A percentile compares a stretch with the other conserved stretches of the same genome.
These are phyloP conservation scores for Crocodylus rhombifer DNA, from an alignment of 2,797 vertebrate genomes.

Conservation along the genomic window DNA sequence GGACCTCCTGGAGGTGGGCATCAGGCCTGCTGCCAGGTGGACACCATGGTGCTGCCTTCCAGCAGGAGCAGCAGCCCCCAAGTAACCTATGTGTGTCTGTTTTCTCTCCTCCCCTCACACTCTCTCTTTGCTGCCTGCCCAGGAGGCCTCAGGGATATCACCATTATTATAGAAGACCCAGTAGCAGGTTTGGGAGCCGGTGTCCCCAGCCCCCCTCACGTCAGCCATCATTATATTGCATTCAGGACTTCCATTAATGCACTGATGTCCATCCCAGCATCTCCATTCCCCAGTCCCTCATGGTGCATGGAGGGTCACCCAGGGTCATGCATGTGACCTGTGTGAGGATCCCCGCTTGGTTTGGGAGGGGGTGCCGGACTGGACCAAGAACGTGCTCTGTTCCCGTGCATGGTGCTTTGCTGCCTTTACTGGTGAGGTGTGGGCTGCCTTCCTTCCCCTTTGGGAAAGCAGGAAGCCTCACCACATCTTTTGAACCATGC, in stretches of 20 bases:
- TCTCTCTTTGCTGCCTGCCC: slow-evolving; percentile 74
- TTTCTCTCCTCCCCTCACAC: slow-evolving; percentile 68
- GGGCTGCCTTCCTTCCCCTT: not conserved
- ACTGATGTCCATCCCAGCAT: slow-evolving; percentile 69
- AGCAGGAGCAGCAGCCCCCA: slow-evolving; percentile 5
- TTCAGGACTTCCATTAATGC: slow-evolving; percentile 62
- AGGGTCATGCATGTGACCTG: slow-evolving; percentile 53
- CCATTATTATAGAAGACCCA: slow-evolving; percentile 98
- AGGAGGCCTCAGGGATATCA: slow-evolving; percentile 95
- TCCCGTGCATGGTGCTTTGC: slow-evolving; percentile 33
- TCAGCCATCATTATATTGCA: slow-evolving; percentile 62
- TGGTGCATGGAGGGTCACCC: slow-evolving; percentile 15
- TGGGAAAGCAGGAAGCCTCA: not conserved
- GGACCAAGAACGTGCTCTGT: not conserved
- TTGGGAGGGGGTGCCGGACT: not conserved
- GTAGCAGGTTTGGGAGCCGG: slow-evolving; percentile 93
- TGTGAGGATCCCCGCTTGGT: slow-evolving; percentile 27
- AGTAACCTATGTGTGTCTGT: slow-evolving; percentile 65
- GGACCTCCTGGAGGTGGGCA: not conserved
- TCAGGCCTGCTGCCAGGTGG: not conserved
- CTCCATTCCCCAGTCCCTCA: not conserved
- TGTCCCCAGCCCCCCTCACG: slow-evolving; percentile 61
- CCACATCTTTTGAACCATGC: not conserved
- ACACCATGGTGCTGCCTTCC: not conserved
- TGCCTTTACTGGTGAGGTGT: not conserved